phyloP scores from a whole-genome alignment of 1,140 invertebrate genomes.

The Zaprionus inermis region DNA sequence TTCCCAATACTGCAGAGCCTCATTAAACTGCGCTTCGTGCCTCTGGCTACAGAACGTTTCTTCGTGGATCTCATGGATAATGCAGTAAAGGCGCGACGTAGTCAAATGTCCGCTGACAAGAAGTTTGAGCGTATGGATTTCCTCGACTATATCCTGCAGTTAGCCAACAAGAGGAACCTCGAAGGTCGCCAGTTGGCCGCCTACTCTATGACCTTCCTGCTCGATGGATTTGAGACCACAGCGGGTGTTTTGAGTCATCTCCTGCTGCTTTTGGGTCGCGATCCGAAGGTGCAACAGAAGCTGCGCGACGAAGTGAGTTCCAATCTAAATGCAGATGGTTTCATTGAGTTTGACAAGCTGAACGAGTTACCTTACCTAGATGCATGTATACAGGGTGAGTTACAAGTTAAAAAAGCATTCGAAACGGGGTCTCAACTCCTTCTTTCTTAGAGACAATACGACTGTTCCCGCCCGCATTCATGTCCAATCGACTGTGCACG shows the following conservation, averaged over 20 bases:
- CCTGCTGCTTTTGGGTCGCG: constrained; percentile 37
- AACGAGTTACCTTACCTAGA: constrained; percentile 69
- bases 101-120: constrained; percentile 34
- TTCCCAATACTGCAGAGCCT: constrained; percentile 51
- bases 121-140: constrained; percentile 80
- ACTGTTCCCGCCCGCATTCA: constrained; percentile 57
- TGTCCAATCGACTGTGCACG: constrained; percentile 66
- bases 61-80: constrained; percentile 71
- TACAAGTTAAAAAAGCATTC: background rate
- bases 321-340: constrained; percentile 38
- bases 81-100: constrained; percentile 66
- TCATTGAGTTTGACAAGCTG: constrained; percentile 64
- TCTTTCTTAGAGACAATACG: constrained; percentile 56
- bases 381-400: constrained; percentile 71
- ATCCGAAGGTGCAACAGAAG: constrained; percentile 54
- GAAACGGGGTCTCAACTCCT: background rate
- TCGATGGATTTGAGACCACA: constrained; percentile 80
- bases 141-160: constrained; percentile 78
- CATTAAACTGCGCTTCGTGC: constrained; percentile 57
- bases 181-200: constrained; percentile 53
- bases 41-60: constrained; percentile 57
- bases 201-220: constrained; percentile 72
- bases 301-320: constrained; percentile 77
- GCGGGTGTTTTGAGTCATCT: constrained; percentile 39
- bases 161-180: constrained; percentile 72